Conservation (phyloP, 2,113 vertebrate species). For the Hemibagrus wyckioides region DNA sequence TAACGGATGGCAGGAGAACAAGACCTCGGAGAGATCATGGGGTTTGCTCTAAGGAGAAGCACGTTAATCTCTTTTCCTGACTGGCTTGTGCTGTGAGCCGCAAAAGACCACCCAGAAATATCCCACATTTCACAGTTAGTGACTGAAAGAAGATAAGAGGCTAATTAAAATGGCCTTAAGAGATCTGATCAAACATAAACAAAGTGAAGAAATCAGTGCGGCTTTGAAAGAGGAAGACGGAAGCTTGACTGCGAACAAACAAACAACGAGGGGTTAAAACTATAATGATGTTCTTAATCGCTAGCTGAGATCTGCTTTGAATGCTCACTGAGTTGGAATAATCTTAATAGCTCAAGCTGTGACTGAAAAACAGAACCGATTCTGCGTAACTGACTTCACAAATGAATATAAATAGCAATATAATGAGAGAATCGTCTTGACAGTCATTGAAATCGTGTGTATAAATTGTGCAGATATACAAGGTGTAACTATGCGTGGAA, state of each 20-base stretch:
- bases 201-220: not conserved
- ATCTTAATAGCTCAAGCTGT: not conserved
- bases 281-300: not conserved
- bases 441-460: not conserved
- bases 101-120: conserved; percentile 33
- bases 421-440: not conserved
- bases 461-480: not conserved
- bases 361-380: not conserved
- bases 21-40: conserved; percentile 20
- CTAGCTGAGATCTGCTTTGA: not conserved
- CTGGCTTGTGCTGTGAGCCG: conserved; percentile 5
- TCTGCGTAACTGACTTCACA: not conserved
- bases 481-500: not conserved
- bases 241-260: conserved; percentile 1
- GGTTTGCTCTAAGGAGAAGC: conserved; percentile 14
- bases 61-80: conserved; percentile 34
- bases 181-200: conserved; percentile 3
- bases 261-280: not conserved
- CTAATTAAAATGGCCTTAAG: conserved; percentile 16
- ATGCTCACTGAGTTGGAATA: not conserved
- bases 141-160: conserved; percentile 29
- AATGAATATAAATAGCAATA: not conserved
- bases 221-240: not conserved
- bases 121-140: conserved; percentile 27
- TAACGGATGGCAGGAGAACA: not conserved